Evolutionary conservation across 2,113 vertebrate species (phyloP), one percentile per base, ranked within the genome.

Genomic region (Bathybates hornii): DNA sequence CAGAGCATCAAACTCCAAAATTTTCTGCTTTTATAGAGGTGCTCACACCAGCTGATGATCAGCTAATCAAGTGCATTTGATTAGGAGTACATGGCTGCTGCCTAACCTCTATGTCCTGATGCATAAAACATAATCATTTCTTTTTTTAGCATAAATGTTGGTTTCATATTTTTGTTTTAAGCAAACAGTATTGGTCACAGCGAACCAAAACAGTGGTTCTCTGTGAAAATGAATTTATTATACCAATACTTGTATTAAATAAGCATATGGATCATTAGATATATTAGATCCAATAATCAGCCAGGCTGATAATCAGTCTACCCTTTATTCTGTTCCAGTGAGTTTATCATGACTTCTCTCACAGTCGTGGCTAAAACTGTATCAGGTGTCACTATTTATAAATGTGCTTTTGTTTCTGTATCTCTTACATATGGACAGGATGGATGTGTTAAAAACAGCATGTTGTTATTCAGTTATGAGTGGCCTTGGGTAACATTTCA

Each of bases 101-200:
- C 34, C 19, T 68, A 38, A 21, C 19, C 4, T 68, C 34, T 2
- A 38, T 21, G 63, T 68, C 19, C 19, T 68, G 19, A 41, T 68
- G 34, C 34, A 38, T 38, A 68, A 68, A 68, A 68, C 0, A 0
- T 38, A 38, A 68, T 38, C 2, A 21, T 38, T 68, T 66, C 3
- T 38, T 66, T 38, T 38, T 66, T 21, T 66, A 66, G 10, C 34
- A 5, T 66, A n/a, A 66, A 66, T 66, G 34, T 34, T 29, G 56
- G 1, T 63, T 66, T 38, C 27, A 32, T 38, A 38, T 66, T 66
- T 66, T 38, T 21, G 6, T 21, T 68, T 68, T 41, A 41, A 38
- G 41, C 41, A 41, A 38, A 21, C 63, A 21, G 63, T 5, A 41
- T 38, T 21, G 63, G 34, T 38, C 63, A 68, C 19, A 38, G 19